Evolutionary conservation across 2,113 vertebrate species (phyloP), one percentile per base, ranked within the genome.

Genomic region (Scophthalmus maximus): DNA sequence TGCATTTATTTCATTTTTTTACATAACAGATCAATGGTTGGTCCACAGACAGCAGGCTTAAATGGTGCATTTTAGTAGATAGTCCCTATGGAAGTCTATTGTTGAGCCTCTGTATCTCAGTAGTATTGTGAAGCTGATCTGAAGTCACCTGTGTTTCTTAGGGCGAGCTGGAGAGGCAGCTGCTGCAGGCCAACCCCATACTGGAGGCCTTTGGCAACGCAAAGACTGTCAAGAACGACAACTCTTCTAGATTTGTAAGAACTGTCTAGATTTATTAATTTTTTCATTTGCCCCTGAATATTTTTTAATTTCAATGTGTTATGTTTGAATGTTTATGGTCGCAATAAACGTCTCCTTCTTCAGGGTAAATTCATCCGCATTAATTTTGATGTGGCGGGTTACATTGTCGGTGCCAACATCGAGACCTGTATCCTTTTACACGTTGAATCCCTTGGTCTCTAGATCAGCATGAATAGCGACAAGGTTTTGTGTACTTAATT

Each of bases 171-270:
- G 96, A 97, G 87, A 94, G 92, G 40, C 96, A 97, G 87, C 92
- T 97, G 22, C 94, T 97, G 30, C 96, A 97, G 83, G 96, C 96
- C 75, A 97, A 97, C 76, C 96, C 96, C 27, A 94, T 97, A 52
- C 88, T 97, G 82, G 96, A 97, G 86, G 95, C 96, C 82, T 97
- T 97, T 0, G 96, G 96, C 47, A 97, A 97, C 0, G 96, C 96
- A 51, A 97, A 96, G 93, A 97, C 96, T 0, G 95, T 96, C 44
- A 97, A 97, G 87, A 97, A 97, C 0, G 96, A 97, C 91, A 97
- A 97, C 88, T 97, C 95, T 17, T 97, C 96, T 4, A 91, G 96
- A 91, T 97, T 97, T 67, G 96, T 97, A 93, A 94, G 95, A 87
- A 10, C 57, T 7, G 15, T 42, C n/a, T 11, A n/a, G 5, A 72